These are phyloP conservation scores for Platorchestia sp. DNA, from an alignment of 1,140 invertebrate genomes.

Conservation along the genomic window DNA sequence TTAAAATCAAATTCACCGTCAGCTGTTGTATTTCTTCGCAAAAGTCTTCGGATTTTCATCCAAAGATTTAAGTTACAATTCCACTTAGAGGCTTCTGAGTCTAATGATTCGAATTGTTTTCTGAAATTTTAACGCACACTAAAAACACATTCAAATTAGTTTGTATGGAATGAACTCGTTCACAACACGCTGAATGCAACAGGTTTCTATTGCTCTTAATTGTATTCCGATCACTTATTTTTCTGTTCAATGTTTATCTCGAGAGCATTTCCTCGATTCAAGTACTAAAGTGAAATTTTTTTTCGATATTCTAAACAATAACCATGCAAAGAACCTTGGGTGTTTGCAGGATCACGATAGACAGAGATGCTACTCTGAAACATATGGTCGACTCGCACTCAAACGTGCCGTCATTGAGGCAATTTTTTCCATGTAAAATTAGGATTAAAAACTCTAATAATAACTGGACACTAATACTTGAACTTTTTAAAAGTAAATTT, in stretches of 20 bases:
- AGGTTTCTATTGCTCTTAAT: background rate
- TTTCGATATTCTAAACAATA: background rate
- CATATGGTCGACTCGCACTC: background rate
- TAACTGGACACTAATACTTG: background rate
- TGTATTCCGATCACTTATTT: background rate
- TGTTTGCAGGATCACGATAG: background rate
- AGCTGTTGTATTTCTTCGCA: background rate
- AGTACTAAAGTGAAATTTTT: background rate
- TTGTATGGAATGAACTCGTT: background rate
- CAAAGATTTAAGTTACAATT: background rate
- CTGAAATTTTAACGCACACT: background rate
- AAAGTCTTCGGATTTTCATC: background rate
- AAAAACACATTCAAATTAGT: too few relatives aligned
- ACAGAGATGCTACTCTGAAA: background rate
- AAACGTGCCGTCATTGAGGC: background rate
- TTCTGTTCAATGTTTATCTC: background rate
- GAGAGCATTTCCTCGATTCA: background rate
- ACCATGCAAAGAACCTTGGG: background rate
- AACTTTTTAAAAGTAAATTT: background rate
- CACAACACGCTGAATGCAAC: background rate
- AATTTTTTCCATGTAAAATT: background rate
- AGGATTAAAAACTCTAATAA: background rate
- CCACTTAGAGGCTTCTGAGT: too few relatives aligned
- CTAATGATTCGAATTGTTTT: too few relatives aligned
- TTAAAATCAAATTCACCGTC: background rate